These are phyloP conservation scores for Vidua chalybeata DNA, from an alignment of 2,113 vertebrate genomes.

Conservation along the genomic window DNA sequence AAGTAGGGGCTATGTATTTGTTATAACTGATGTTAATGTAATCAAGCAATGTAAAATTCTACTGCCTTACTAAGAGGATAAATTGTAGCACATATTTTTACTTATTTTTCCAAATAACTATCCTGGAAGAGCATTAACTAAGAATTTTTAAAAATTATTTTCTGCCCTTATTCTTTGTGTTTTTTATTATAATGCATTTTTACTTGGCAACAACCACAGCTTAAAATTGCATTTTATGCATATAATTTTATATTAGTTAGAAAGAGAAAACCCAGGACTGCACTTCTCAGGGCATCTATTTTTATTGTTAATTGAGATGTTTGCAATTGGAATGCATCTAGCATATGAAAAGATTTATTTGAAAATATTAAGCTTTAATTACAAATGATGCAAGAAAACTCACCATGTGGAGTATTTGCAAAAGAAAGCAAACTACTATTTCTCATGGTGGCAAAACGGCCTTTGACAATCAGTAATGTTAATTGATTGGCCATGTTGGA, in stretches of 20 bases:
- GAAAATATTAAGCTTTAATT: constrained; percentile 6
- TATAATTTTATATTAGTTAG: not conserved
- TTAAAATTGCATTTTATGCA: not conserved
- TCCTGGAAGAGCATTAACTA: not conserved
- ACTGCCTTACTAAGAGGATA: not conserved
- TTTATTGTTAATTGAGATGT: not conserved
- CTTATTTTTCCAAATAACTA: not conserved
- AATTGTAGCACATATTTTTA: not conserved
- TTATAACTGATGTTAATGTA: not conserved
- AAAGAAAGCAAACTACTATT: constrained; percentile 1
- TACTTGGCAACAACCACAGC: not conserved
- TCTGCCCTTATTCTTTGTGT: not conserved
- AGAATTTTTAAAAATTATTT: not conserved
- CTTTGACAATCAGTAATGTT: not conserved
- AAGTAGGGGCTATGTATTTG: not conserved
- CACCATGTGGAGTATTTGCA: not conserved
- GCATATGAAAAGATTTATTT: not conserved
- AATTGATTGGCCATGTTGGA: not conserved
- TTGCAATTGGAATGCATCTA: not conserved
- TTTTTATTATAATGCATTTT: not conserved
- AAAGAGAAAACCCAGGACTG: not conserved
- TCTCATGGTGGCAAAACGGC: not conserved
- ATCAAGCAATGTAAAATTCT: not conserved
- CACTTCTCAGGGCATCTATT: not conserved
- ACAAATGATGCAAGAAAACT: not conserved